These are phyloP conservation scores for Forbesichthys agassizii DNA, from an alignment of 2,113 vertebrate species.

Conservation along the genomic window DNA sequence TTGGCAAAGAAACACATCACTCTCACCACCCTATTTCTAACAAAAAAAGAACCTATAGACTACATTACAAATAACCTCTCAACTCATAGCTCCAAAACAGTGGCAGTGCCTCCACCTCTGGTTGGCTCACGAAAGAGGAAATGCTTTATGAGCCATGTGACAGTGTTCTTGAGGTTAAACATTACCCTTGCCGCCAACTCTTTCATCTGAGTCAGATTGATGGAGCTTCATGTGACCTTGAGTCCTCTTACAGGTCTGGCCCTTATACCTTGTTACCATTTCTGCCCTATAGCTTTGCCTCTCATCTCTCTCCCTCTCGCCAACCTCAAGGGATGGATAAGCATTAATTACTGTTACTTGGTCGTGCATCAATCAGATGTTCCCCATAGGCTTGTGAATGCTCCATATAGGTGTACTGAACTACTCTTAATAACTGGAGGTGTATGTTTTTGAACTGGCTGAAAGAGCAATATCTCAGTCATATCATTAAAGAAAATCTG, in stretches of 20 bases:
- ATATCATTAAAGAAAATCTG: too few relatives aligned
- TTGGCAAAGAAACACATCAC: too few relatives aligned
- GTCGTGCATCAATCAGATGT: slow-evolving; percentile 67
- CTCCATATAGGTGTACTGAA: slow-evolving; percentile 8
- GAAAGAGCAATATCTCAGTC: slow-evolving; percentile 2
- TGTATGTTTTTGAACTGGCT: slow-evolving; percentile 28
- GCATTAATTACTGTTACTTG: slow-evolving; percentile 67
- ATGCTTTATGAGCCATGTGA: slow-evolving; percentile 56
- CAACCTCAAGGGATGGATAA: slow-evolving; percentile 38
- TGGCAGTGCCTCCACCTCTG: slow-evolving; percentile 23
- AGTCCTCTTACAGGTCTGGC: slow-evolving; percentile 61
- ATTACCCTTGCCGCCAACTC: slow-evolving; percentile 55
- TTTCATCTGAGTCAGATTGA: slow-evolving; percentile 74
- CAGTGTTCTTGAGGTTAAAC: slow-evolving; percentile 57
- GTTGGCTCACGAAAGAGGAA: slow-evolving; percentile 58
- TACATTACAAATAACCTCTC: slow-evolving; percentile 13
- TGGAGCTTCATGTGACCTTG: slow-evolving; percentile 55
- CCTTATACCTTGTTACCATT: slow-evolving; percentile 48
- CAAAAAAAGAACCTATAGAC: background rate
- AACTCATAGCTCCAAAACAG: slow-evolving; percentile 18
- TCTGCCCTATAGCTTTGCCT: slow-evolving; percentile 51
- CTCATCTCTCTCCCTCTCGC: slow-evolving; percentile 23
- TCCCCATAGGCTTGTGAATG: slow-evolving; percentile 24
- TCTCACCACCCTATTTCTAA: background rate
- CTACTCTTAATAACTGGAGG: slow-evolving; percentile 1